These are phyloP conservation scores for Chaetodon trifasciatus DNA, from an alignment of 2,797 vertebrate species.

Conservation along the genomic window DNA sequence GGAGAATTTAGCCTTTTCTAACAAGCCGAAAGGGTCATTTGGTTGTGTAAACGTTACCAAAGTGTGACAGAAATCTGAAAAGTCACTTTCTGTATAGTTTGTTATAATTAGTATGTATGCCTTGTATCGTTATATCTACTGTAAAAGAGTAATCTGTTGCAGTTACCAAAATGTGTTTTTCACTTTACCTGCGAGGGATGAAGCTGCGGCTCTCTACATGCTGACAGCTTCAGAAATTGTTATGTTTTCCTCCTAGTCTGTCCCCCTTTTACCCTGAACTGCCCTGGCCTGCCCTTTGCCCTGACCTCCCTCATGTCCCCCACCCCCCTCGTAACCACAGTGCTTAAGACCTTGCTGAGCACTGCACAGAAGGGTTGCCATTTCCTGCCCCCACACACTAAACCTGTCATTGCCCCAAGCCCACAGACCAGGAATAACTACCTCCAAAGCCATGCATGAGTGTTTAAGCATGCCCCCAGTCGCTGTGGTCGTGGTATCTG, in stretches of 20 bases:
- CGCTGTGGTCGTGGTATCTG: constrained; percentile 52
- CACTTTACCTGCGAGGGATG: background rate
- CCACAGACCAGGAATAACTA: constrained; percentile 70
- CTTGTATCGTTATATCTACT: too few species aligned
- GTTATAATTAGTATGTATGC: too few species aligned
- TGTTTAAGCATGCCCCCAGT: constrained; percentile 58
- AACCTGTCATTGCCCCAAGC: constrained; percentile 65
- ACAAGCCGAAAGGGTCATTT: too few species aligned
- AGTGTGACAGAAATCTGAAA: too few species aligned
- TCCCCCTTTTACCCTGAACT: constrained; percentile 50
- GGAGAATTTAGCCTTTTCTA: too few species aligned
- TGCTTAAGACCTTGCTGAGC: constrained; percentile 39
- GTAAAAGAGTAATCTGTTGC: background rate
- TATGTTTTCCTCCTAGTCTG: constrained; percentile 22
- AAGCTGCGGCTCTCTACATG: background rate
- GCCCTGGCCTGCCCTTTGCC: constrained; percentile 63
- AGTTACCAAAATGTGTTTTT: constrained; percentile 1
- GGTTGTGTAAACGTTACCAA: too few species aligned
- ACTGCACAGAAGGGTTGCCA: constrained; percentile 48
- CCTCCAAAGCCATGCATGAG: constrained; percentile 43
- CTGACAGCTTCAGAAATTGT: constrained; percentile 41
- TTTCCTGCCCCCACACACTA: constrained; percentile 64
- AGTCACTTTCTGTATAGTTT: too few species aligned
- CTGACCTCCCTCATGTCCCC: constrained; percentile 47
- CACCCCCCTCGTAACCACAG: constrained; percentile 22